These are phyloP conservation scores for Tanytarsus gracilentus DNA, from an alignment of 2,888 invertebrate species.

Conservation along the genomic window DNA sequence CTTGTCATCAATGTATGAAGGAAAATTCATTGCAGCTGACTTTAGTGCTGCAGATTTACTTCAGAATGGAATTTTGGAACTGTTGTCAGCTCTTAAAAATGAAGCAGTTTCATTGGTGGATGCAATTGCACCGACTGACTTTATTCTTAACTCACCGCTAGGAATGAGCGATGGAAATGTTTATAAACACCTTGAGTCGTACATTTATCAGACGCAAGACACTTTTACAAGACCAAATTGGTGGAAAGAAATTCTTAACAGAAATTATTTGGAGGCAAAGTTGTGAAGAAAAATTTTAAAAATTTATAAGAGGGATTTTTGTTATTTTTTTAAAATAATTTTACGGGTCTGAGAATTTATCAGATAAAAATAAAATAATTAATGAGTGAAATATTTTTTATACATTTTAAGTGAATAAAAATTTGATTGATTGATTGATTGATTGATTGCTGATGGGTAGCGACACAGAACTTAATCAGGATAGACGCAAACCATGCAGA, in stretches of 20 bases:
- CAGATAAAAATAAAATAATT: no score
- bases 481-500: no score
- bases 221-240: constrained; percentile 62
- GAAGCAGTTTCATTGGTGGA: constrained; percentile 73
- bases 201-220: constrained; percentile 42
- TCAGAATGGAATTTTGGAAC: constrained; percentile 55
- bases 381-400: no score
- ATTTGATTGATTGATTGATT: no score
- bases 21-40: constrained; percentile 47
- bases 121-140: constrained; percentile 81
- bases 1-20: constrained; percentile 40
- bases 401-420: no score
- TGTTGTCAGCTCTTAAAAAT: constrained; percentile 63
- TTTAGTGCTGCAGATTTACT: constrained; percentile 51
- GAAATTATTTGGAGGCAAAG: not conserved
- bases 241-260: constrained; percentile 53
- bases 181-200: constrained; percentile 28
- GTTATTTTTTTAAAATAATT: no score
- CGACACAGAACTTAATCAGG: no score
- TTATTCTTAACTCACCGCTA: constrained; percentile 76
- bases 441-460: no score
- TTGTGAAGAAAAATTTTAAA: not conserved
- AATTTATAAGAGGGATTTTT: no score
- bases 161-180: constrained; percentile 79
- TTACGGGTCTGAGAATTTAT: no score